phyloP scores from a whole-genome alignment of 2,113 vertebrate genomes.

The Chaetodon auriga region DNA sequence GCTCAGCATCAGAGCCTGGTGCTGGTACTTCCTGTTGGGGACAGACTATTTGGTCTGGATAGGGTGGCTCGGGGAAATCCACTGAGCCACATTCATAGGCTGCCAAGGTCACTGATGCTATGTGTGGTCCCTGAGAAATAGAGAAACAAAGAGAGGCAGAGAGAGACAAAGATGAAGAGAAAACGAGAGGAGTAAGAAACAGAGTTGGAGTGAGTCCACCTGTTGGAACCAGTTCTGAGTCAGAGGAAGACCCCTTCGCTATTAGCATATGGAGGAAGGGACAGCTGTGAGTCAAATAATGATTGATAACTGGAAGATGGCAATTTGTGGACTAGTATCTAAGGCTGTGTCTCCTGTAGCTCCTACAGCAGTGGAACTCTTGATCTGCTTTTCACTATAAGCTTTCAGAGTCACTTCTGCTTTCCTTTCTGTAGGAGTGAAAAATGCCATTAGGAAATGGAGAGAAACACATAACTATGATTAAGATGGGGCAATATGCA shows the following conservation, averaged over 20 bases:
- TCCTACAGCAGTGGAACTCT: constrained; percentile 13
- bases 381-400: constrained; percentile 3
- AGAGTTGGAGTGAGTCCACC: constrained; percentile 48
- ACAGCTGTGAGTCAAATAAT: constrained; percentile 60
- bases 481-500: background rate
- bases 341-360: background rate
- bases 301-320: constrained; percentile 27
- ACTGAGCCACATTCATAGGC: constrained; percentile 92
- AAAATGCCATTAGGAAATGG: constrained; percentile 4
- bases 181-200: constrained; percentile 14
- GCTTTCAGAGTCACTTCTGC: background rate
- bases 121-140: constrained; percentile 89
- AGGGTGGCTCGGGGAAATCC: constrained; percentile 91
- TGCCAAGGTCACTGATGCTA: constrained; percentile 91
- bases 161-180: constrained; percentile 8
- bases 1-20: constrained; percentile 34
- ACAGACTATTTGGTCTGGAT: constrained; percentile 91
- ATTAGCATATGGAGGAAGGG: constrained; percentile 19
- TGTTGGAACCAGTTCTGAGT: constrained; percentile 67
- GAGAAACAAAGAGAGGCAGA: background rate
- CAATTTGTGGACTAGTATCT: constrained; percentile 38
- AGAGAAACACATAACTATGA: constrained; percentile 12
- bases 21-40: constrained; percentile 80
- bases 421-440: constrained; percentile 28
- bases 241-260: constrained; percentile 66